Evolutionary conservation across 37 sponge, comb jelly and placozoan species (phyloP).

Genomic region (Eunapius fragilis): DNA sequence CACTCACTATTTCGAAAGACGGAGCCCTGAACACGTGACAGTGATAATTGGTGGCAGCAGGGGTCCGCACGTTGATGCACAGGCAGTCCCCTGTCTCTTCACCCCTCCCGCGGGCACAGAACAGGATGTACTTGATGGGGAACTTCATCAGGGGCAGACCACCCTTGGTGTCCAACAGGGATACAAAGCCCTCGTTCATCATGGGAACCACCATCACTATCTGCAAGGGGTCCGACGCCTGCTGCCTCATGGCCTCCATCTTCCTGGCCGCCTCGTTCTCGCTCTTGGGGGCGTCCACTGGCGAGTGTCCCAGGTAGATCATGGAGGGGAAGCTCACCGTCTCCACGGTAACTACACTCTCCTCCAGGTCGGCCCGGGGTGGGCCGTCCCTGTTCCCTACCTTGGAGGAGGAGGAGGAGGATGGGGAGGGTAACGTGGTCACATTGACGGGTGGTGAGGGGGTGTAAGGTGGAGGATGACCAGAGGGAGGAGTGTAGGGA

Average conservation of each 20-base stretch:
- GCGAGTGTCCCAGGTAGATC: constrained; percentile 81
- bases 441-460: not conserved
- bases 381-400: no score
- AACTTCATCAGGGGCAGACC: constrained; percentile 47
- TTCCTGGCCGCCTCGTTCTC: constrained; percentile 80
- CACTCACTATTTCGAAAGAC: constrained; percentile 45
- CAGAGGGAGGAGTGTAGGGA: not conserved
- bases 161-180: constrained; percentile 63
- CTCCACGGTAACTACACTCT: not conserved
- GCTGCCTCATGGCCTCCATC: constrained; percentile 74
- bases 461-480: not conserved
- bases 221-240: constrained; percentile 48
- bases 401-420: not conserved
- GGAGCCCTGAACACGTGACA: constrained; percentile 80
- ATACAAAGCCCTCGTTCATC: constrained; percentile 54
- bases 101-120: constrained; percentile 81
- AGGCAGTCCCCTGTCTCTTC: constrained; percentile 75
- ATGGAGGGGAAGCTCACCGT: constrained; percentile 31
- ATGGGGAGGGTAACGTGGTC: not conserved
- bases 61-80: constrained; percentile 71
- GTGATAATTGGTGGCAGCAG: constrained; percentile 63
- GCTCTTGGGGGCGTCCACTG: constrained; percentile 89
- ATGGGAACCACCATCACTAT: constrained; percentile 69
- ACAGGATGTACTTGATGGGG: constrained; percentile 63
- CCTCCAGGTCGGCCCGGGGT: not conserved